Conservation (phyloP, 2,797 vertebrate genomes). For the Calcarius lapponicus region DNA sequence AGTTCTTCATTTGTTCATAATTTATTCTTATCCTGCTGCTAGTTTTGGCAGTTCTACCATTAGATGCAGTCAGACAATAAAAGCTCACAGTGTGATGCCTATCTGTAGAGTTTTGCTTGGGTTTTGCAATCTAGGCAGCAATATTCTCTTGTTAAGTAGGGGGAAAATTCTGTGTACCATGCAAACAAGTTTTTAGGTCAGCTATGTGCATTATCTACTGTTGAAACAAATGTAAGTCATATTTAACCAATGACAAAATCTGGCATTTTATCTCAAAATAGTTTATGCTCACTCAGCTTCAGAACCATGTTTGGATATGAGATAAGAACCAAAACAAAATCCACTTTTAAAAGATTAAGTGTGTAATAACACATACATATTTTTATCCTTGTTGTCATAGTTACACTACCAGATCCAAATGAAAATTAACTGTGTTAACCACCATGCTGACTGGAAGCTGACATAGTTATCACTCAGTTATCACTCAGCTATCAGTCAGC, state of each 20-base stretch:
- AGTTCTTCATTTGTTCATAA: constrained; percentile 27
- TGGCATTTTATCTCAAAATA: neutral
- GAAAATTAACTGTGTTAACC: neutral
- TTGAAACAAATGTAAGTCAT: neutral
- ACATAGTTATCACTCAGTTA: neutral
- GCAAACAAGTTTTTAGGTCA: neutral
- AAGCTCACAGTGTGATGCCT: constrained; percentile 24
- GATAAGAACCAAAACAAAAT: neutral
- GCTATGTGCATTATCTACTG: neutral
- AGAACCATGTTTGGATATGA: neutral
- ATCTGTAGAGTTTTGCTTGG: neutral
- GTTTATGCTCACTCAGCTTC: neutral
- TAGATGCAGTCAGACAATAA: constrained; percentile 51
- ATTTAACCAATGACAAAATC: neutral
- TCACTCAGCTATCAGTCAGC: neutral
- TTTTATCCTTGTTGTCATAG: neutral
- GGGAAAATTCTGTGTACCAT: neutral
- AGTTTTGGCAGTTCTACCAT: constrained; percentile 28
- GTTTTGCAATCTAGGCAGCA: constrained; percentile 3
- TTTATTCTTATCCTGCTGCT: constrained; percentile 13
- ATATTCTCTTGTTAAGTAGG: neutral
- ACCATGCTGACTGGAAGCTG: neutral
- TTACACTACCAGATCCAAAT: neutral
- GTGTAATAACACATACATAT: neutral
- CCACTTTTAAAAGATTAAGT: neutral